phyloP scores from a whole-genome alignment of 2,113 vertebrate species.

The Trichomycterus rosablanca region DNA sequence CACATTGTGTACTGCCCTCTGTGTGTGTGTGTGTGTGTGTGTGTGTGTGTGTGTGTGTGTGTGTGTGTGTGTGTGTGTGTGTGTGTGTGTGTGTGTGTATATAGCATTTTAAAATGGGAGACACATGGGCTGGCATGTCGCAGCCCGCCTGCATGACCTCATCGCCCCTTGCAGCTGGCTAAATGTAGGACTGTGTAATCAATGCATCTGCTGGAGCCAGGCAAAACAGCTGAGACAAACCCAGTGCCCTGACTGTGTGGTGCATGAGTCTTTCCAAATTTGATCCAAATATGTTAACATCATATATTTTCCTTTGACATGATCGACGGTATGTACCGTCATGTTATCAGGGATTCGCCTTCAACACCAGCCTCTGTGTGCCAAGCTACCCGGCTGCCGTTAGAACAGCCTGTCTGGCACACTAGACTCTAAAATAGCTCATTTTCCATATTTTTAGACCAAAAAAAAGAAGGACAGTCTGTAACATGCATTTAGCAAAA shows the following conservation, averaged over 20 bases:
- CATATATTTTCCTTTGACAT: too few relatives aligned
- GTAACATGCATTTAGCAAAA: background rate
- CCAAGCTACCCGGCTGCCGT: background rate
- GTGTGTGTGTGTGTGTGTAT: constrained; percentile 6
- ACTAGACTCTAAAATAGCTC: background rate
- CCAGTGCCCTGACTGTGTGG: too few relatives aligned
- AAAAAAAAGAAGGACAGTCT: background rate
- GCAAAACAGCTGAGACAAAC: background rate
- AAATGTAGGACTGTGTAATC: constrained; percentile 37
- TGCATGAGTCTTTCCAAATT: too few relatives aligned
- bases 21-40: constrained; percentile 9
- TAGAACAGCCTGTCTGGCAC: background rate
- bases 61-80: constrained; percentile 22
- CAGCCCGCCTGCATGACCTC: constrained; percentile 47
- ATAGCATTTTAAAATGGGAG: constrained; percentile 24
- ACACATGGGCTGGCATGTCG: constrained; percentile 17
- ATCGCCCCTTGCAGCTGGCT: constrained; percentile 36
- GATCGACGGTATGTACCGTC: background rate
- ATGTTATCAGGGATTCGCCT: background rate
- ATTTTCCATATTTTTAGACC: too few relatives aligned
- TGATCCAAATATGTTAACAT: too few relatives aligned
- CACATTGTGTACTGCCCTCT: constrained; percentile 26
- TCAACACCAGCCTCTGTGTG: background rate
- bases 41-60: constrained; percentile 3
- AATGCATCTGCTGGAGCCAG: constrained; percentile 29